Conservation (phyloP, 2,888 invertebrate genomes). For the Galerucella nymphaeae region DNA sequence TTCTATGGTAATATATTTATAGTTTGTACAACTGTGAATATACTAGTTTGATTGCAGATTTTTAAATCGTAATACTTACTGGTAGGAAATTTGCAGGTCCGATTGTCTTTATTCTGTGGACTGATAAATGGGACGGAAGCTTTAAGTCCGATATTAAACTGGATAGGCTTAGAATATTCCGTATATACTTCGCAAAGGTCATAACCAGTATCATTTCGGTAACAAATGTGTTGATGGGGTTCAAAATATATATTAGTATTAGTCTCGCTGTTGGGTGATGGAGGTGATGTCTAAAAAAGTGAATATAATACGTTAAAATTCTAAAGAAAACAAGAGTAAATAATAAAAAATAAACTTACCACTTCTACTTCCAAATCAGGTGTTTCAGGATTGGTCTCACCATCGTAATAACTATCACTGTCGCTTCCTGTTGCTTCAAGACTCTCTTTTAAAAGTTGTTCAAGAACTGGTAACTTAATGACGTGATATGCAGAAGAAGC, state of each 20-base stretch:
- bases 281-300: slow-evolving; percentile 36
- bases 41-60: too few species aligned
- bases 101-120: slow-evolving; percentile 29
- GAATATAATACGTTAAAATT: not conserved
- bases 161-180: slow-evolving; percentile 66
- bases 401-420: slow-evolving; percentile 58
- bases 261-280: slow-evolving; percentile 29
- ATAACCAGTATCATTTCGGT: slow-evolving; percentile 56
- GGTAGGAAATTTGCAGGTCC: slow-evolving; percentile 77
- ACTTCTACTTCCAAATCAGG: slow-evolving; percentile 43
- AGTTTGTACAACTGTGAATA: too few species aligned
- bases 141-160: slow-evolving; percentile 68
- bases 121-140: slow-evolving; percentile 59
- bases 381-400: slow-evolving; percentile 48
- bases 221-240: slow-evolving; percentile 71
- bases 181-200: slow-evolving; percentile 73
- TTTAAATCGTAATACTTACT: slow-evolving; percentile 60
- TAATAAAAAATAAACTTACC: not conserved
- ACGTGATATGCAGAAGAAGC: slow-evolving; percentile 50
- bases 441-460: slow-evolving; percentile 20
- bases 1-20: too few species aligned
- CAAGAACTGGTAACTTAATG: slow-evolving; percentile 38
- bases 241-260: slow-evolving; percentile 30
- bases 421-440: slow-evolving; percentile 31
- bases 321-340: not conserved